Conservation (phyloP, 1,140 invertebrate genomes). For the Calycopis cecrops region DNA sequence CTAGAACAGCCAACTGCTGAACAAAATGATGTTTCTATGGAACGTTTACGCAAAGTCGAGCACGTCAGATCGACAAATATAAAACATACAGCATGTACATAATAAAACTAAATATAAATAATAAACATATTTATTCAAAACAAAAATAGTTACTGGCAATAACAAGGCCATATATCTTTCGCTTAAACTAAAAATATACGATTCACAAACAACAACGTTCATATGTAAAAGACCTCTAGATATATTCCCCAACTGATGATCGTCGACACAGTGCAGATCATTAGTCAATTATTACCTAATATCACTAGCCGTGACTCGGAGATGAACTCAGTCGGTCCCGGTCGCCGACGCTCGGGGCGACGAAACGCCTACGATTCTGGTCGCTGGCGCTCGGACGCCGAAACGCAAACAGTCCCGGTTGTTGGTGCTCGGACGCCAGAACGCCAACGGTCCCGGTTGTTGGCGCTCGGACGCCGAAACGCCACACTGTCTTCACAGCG, state of each 20-base stretch:
- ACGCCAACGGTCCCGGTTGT: no score
- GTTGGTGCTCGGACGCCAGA: neutral
- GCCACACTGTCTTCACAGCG: conserved; percentile 30
- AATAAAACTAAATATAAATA: neutral
- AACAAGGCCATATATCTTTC: neutral
- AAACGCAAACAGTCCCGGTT: no score
- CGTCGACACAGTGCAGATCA: conserved; percentile 9
- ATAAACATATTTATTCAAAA: conserved; percentile 7
- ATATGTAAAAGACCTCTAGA: neutral
- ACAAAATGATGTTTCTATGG: no score
- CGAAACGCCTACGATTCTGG: no score
- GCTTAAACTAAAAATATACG: neutral
- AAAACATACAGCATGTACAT: no score
- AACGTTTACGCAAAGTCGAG: no score
- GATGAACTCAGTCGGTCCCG: conserved; percentile 8
- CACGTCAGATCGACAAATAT: no score
- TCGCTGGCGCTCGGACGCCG: no score
- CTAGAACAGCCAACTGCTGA: no score
- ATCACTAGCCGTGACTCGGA: conserved; percentile 38
- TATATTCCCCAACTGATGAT: no score
- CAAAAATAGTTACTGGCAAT: neutral
- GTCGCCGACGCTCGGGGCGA: no score
- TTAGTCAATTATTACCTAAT: conserved; percentile 34
- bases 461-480: neutral
- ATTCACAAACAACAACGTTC: neutral